phyloP scores from a whole-genome alignment of 2,888 invertebrate genomes.

The Ligdia adustata region DNA sequence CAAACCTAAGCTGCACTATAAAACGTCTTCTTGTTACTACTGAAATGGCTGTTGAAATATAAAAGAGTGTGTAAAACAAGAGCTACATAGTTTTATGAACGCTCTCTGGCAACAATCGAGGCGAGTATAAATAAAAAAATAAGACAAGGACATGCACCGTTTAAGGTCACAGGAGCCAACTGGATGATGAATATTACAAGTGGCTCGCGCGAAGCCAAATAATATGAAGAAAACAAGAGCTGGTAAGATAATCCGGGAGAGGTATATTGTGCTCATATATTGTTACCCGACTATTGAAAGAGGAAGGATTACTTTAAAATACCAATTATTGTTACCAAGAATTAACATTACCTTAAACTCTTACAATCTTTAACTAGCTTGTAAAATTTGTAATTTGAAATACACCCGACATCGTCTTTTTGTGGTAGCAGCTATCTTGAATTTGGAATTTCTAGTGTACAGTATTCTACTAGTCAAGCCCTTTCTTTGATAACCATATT shows the following conservation, averaged over 20 bases:
- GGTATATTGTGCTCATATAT: too few relatives aligned
- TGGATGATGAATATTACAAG: constrained; percentile 76
- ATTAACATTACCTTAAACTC: too few relatives aligned
- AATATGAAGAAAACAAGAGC: constrained; percentile 37
- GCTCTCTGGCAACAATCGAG: constrained; percentile 72
- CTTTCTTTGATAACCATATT: too few relatives aligned
- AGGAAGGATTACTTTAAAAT: too few relatives aligned
- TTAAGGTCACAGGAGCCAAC: constrained; percentile 73
- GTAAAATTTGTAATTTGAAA: too few relatives aligned
- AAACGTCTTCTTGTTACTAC: constrained; percentile 54
- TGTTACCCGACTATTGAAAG: too few relatives aligned
- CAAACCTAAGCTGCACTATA: constrained; percentile 38
- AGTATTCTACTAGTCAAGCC: too few relatives aligned
- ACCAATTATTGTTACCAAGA: too few relatives aligned
- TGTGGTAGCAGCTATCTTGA: too few relatives aligned
- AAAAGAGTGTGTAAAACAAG: constrained; percentile 73
- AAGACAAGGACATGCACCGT: constrained; percentile 68
- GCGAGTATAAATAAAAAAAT: constrained; percentile 68
- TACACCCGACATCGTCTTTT: too few relatives aligned
- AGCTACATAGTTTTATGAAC: constrained; percentile 74
- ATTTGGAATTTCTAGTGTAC: too few relatives aligned
- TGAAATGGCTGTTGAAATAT: constrained; percentile 66
- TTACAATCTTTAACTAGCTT: too few relatives aligned
- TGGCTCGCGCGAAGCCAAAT: constrained; percentile 63
- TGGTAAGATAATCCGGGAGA: constrained; percentile 13